These are phyloP conservation scores for Anguilla anguilla DNA, from an alignment of 2,797 vertebrate genomes.

Conservation along the genomic window DNA sequence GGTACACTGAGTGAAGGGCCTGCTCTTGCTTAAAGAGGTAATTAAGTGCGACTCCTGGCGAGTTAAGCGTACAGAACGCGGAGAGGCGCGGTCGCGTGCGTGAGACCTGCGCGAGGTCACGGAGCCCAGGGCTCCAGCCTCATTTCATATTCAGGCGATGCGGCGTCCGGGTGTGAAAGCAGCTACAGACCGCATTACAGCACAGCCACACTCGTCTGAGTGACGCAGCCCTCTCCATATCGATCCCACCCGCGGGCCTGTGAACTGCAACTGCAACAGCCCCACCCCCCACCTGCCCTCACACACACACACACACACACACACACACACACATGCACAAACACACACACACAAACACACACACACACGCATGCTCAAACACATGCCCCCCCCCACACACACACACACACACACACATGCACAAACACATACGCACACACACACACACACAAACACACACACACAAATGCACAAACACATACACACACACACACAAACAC, in stretches of 20 bases:
- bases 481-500: background rate
- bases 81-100: background rate
- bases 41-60: background rate
- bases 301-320: background rate
- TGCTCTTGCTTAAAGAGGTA: background rate
- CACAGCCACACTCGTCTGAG: constrained; percentile 42
- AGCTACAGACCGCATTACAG: constrained; percentile 60
- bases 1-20: background rate
- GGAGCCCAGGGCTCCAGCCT: constrained; percentile 41
- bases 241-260: constrained; percentile 43
- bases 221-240: constrained; percentile 46
- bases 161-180: constrained; percentile 47
- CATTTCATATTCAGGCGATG: constrained; percentile 66
- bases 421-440: too few relatives aligned
- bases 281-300: background rate
- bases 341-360: background rate
- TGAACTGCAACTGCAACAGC: background rate
- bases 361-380: background rate
- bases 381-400: constrained; percentile 10
- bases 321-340: background rate
- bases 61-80: background rate
- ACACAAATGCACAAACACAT: background rate
- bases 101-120: constrained; percentile 28
- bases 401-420: background rate
- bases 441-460: too few relatives aligned